phyloP scores from a whole-genome alignment of 2,888 invertebrate genomes.

The Ectemnius cavifrons region DNA sequence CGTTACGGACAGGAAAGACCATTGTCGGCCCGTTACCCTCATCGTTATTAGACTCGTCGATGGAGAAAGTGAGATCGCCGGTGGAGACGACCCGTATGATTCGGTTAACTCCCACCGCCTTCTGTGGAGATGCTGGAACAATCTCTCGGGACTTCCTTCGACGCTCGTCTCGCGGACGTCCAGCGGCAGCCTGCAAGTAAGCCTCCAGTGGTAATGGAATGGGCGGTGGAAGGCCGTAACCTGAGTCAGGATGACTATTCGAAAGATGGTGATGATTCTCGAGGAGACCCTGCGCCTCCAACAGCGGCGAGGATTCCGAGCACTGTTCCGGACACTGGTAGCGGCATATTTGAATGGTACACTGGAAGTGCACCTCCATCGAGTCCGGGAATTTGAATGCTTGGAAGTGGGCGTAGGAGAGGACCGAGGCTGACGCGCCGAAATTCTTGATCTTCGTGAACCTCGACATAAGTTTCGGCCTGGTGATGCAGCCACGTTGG shows the following conservation, averaged over 20 bases:
- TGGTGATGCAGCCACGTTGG: constrained; percentile 93
- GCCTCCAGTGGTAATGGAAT: constrained; percentile 82
- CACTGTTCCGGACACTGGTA: constrained; percentile 96
- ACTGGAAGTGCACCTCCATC: constrained; percentile 97
- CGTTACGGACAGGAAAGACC: constrained; percentile 84
- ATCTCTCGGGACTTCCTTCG: constrained; percentile 83
- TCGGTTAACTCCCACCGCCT: constrained; percentile 92
- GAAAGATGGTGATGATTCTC: constrained; percentile 78
- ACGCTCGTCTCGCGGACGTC: constrained; percentile 86
- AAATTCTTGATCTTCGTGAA: constrained; percentile 98
- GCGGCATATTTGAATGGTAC: constrained; percentile 95
- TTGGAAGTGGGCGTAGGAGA: constrained; percentile 96
- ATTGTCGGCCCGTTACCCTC: constrained; percentile 81
- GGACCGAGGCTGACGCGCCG: constrained; percentile 93
- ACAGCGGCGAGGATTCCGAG: constrained; percentile 81
- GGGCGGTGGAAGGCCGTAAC: constrained; percentile 85
- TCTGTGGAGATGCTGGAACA: constrained; percentile 81
- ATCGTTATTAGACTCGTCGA: constrained; percentile 83
- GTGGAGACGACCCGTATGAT: constrained; percentile 95
- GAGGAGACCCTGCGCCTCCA: constrained; percentile 76
- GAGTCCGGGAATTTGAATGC: constrained; percentile 98
- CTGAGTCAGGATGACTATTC: constrained; percentile 79
- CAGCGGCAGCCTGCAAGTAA: constrained; percentile 82
- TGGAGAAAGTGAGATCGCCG: constrained; percentile 91
- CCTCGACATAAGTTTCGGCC: constrained; percentile 94